A percentile compares a stretch with the other conserved stretches of the same genome.
Conservation (phyloP, 2,113 vertebrate species). For the Phaethornis superciliosus region DNA sequence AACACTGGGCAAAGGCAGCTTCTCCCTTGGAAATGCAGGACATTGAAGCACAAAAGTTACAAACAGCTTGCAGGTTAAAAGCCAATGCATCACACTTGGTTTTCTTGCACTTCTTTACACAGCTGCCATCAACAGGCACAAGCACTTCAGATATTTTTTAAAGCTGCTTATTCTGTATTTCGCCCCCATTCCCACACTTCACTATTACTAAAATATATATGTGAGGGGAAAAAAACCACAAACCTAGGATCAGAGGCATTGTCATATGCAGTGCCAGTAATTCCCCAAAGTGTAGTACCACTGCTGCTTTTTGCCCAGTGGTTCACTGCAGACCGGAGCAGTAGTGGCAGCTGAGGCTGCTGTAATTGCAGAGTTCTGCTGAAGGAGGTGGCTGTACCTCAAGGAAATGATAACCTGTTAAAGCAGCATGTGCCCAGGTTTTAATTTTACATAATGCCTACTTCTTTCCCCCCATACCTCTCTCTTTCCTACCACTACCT, state of each 20-base stretch:
- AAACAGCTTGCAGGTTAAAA: background rate
- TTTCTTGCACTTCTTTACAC: background rate
- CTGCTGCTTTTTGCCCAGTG: slow-evolving; percentile 1
- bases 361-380: slow-evolving; percentile 25
- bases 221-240: fast-evolving
- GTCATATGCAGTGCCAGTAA: background rate
- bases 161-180: background rate
- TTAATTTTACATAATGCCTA: background rate
- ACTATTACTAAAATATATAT: background rate
- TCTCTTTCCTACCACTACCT: background rate
- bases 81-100: background rate
- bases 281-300: background rate
- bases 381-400: background rate
- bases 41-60: background rate
- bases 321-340: background rate
- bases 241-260: background rate
- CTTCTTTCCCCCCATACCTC: background rate
- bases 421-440: background rate
- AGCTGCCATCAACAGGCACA: background rate
- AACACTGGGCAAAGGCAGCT: background rate
- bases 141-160: background rate
- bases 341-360: background rate
- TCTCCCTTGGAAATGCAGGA: background rate
- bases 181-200: background rate
- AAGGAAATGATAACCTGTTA: slow-evolving; percentile 6